phyloP scores from a whole-genome alignment of 1,140 invertebrate species.

The Drosophila funebris region DNA sequence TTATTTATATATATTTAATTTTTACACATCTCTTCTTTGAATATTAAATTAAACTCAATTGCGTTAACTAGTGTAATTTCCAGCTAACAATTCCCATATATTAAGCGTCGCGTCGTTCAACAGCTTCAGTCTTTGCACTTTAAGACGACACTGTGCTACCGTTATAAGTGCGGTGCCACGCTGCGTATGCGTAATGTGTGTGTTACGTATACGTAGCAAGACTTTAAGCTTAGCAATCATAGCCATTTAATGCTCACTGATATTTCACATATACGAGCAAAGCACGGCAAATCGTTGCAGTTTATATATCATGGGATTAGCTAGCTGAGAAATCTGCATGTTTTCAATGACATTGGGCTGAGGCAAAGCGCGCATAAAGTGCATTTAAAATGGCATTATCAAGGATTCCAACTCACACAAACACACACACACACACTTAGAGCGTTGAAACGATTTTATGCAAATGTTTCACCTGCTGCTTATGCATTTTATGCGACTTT shows the following conservation, averaged over 20 bases:
- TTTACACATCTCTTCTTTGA: not conserved
- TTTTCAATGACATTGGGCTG: constrained; percentile 67
- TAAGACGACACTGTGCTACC: not conserved
- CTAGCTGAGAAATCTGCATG: constrained; percentile 51
- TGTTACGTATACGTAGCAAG: constrained; percentile 15
- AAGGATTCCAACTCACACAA: constrained; percentile 23
- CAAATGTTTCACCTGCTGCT: constrained; percentile 54
- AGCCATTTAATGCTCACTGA: constrained; percentile 22
- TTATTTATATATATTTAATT: not conserved
- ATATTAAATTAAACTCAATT: not conserved
- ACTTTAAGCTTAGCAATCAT: constrained; percentile 24
- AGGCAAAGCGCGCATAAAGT: constrained; percentile 74
- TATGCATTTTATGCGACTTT: constrained; percentile 69
- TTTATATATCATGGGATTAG: constrained; percentile 69
- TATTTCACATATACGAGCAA: not conserved
- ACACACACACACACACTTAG: not conserved
- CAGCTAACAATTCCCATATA: not conserved
- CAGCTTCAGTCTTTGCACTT: not conserved
- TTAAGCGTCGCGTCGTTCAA: too few relatives aligned
- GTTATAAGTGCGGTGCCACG: not conserved
- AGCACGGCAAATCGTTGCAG: constrained; percentile 55
- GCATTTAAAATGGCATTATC: constrained; percentile 75
- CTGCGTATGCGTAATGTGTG: constrained; percentile 2
- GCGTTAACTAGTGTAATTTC: not conserved
- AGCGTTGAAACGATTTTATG: constrained; percentile 51